Evolutionary conservation across 2,113 vertebrate species (phyloP), one percentile per base, ranked within the genome.

Genomic region (Madoqua kirkii): DNA sequence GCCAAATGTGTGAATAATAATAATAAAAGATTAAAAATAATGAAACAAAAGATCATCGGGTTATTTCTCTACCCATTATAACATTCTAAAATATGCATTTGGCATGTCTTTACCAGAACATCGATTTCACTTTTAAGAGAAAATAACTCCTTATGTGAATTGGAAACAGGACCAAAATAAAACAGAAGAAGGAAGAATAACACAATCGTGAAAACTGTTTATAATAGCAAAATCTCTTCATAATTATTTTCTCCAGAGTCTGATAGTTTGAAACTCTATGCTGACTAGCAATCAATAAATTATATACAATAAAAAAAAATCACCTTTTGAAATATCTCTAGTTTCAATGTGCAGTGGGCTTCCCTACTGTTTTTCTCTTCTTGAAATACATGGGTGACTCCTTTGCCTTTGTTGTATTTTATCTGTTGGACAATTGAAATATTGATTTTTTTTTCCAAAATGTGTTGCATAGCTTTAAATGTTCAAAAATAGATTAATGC

Each of bases 1-100:
- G 59, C 79, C 96, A 97, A 89, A 84, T 90, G 21, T 87, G 6
- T 96, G 82, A 91, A 93, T 94, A 96, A 76, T 82, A 81, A 95
- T 93, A 89, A 90, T 78, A 81, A 81, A 71, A 81, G 52, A 45
- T 31, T 3, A 43, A 91, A 95, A 93, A 96, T 50, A 96, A 74
- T 59, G 36, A 82, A 97, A 93, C 79, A 88, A 88, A 95, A 21
- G 93, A 64, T 91, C 54, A 52, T 31, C 78, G 31, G 3, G 19
- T 57, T 97, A 55, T 93, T 83, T 96, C 92, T 90, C 64, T 23
- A 82, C 29, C 78, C 96, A 31, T 43, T 88, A 74, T 52, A 92
- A 82, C 36, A 87, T 81, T 92, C 15, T 67, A 90, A 96, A 96
- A 71, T 23, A 74, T 0, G 40, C 6, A 83, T 55, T 91, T 95